Evolutionary conservation across 2,888 invertebrate genomes (phyloP), one percentile per base, ranked within the genome.

Genomic region (Epicampocera succincta): DNA sequence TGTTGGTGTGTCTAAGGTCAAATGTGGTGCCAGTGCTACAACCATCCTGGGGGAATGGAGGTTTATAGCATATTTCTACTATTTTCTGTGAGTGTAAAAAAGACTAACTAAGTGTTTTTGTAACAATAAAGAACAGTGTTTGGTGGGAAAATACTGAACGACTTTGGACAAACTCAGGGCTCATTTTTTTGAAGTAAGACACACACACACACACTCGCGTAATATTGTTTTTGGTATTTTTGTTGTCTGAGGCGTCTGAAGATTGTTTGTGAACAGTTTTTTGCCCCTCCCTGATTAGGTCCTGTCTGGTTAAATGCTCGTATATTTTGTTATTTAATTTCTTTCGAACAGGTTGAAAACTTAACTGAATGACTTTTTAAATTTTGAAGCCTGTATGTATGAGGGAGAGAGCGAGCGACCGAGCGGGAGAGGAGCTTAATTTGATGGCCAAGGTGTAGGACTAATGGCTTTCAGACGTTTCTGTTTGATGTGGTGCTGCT

Each of bases 1-100:
- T 44, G 68, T 68, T 68, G 63, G 58, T 73, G 81, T 77, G 78
- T 78, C 65, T 82, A 82, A 82, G 82, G 82, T 82, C 82, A 78
- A 74, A 78, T 74, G 44, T 74, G 52, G 74, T 82, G 66, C 21
- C 69, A 78, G 33, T 74, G 69, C 65, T 71, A 60, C 44, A 63
- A 54, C 71, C 8, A 33, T 33, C 33, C 33, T 33, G 5, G 74
- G 78, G 65, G 52, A 71, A 61, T 19, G 54, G 77, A 33, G 40
- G 54, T 25, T 25, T n/a, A n/a, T n/a, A 25, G 25, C 5, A 3
- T 25, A 25, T 25, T 25, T n/a, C n/a, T n/a, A n/a, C n/a, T n/a
- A n/a, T 0, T 71, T 13, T 58, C 5, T 46, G 21, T 58, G 3
- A 33, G 21, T 50, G 50, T 60, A 3, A 19, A 8, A 8, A 21